These are phyloP conservation scores for Hemichromis elongatus DNA, from an alignment of 2,113 vertebrate genomes.

Conservation along the genomic window DNA sequence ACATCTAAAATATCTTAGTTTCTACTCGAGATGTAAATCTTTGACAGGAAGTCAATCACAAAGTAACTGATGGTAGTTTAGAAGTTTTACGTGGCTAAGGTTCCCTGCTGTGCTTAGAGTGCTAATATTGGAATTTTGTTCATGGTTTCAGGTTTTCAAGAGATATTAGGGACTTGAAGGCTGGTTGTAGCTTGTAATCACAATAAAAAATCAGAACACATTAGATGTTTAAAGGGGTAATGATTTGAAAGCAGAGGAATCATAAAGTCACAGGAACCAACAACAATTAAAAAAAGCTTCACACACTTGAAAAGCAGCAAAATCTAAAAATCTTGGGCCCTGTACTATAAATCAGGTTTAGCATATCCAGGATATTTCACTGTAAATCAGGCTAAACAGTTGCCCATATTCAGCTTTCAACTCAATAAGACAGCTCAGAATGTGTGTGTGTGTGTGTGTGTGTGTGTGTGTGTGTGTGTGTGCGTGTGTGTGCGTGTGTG, in stretches of 20 bases:
- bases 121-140: background rate
- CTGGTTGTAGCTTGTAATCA: background rate
- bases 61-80: background rate
- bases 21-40: background rate
- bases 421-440: background rate
- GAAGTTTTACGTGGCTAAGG: background rate
- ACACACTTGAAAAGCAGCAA: background rate
- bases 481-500: background rate
- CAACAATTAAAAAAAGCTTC: no score
- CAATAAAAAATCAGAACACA: background rate
- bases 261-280: background rate
- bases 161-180: background rate
- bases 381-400: background rate
- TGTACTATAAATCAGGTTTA: background rate
- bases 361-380: background rate
- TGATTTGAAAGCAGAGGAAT: background rate
- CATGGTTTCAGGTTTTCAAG: background rate
- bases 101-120: background rate
- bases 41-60: background rate
- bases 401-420: background rate
- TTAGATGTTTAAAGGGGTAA: background rate
- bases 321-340: background rate
- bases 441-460: no score
- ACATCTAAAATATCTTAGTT: background rate
- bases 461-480: background rate